phyloP scores from a whole-genome alignment of 2,888 invertebrate genomes.

The Actias luna region DNA sequence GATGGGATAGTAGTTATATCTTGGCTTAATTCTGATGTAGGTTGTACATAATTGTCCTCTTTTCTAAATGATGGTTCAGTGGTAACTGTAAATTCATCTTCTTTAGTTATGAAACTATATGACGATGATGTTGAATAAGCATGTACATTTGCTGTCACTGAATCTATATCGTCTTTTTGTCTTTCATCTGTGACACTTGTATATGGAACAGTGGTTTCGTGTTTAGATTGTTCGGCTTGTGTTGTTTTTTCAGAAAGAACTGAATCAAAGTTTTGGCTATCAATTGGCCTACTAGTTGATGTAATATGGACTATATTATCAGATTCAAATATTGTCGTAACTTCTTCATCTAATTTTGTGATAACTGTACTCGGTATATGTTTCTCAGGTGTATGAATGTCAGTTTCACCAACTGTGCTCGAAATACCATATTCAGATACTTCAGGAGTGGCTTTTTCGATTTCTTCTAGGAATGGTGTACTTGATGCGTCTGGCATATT shows the following conservation, averaged over 20 bases:
- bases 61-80: constrained; percentile 40
- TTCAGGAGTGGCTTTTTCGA: constrained; percentile 33
- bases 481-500: constrained; percentile 31
- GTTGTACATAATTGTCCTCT: constrained; percentile 36
- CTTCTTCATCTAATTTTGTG: not conserved
- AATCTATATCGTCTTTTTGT: constrained; percentile 11
- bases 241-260: constrained; percentile 28
- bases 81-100: constrained; percentile 32
- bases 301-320: constrained; percentile 58
- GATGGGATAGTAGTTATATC: constrained; percentile 21
- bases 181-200: constrained; percentile 1
- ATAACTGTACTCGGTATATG: constrained; percentile 18
- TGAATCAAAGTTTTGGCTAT: constrained; percentile 32
- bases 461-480: constrained; percentile 30
- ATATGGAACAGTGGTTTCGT: not conserved
- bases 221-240: constrained; percentile 18
- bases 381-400: constrained; percentile 15
- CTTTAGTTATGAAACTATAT: constrained; percentile 29
- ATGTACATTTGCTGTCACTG: constrained; percentile 22
- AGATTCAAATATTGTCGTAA: constrained; percentile 41
- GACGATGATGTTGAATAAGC: constrained; percentile 18
- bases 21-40: constrained; percentile 33
- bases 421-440: constrained; percentile 14
- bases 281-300: constrained; percentile 43
- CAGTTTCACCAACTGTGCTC: constrained; percentile 20